phyloP scores from a whole-genome alignment of 2,888 invertebrate genomes.

The Ormia ochracea region DNA sequence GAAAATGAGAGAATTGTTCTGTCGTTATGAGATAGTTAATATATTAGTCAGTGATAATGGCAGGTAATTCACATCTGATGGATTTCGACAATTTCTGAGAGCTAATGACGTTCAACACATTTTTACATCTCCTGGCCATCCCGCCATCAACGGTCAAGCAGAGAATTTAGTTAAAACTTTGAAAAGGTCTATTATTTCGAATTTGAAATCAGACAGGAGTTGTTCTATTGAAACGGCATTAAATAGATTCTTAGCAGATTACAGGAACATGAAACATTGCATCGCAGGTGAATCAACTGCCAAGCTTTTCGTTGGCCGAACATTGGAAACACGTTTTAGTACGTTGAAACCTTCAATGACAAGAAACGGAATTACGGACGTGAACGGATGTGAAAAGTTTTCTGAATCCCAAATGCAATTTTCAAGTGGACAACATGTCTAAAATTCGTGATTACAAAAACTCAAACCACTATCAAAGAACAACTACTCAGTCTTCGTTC shows the following conservation, averaged over 20 bases:
- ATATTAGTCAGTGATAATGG: constrained; percentile 25
- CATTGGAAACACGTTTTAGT: background rate
- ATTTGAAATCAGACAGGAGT: background rate
- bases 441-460: too few species aligned
- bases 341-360: background rate
- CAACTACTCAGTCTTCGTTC: too few species aligned
- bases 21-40: constrained; percentile 32
- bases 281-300: constrained; percentile 1
- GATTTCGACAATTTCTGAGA: constrained; percentile 10
- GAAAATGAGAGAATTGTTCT: constrained; percentile 53
- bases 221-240: background rate
- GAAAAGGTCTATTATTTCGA: constrained; percentile 4
- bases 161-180: background rate
- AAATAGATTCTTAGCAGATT: constrained; percentile 6
- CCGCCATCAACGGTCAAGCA: background rate
- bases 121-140: background rate
- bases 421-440: too few species aligned
- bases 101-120: background rate
- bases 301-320: constrained; percentile 7
- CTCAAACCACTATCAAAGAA: too few species aligned
- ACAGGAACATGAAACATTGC: background rate
- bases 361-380: too few species aligned
- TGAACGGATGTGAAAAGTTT: too few species aligned
- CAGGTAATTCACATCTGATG: constrained; percentile 25
- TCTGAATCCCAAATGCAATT: too few species aligned